Evolutionary conservation across 2,888 invertebrate genomes (phyloP).

Genomic region (Mactromeris polynyma): DNA sequence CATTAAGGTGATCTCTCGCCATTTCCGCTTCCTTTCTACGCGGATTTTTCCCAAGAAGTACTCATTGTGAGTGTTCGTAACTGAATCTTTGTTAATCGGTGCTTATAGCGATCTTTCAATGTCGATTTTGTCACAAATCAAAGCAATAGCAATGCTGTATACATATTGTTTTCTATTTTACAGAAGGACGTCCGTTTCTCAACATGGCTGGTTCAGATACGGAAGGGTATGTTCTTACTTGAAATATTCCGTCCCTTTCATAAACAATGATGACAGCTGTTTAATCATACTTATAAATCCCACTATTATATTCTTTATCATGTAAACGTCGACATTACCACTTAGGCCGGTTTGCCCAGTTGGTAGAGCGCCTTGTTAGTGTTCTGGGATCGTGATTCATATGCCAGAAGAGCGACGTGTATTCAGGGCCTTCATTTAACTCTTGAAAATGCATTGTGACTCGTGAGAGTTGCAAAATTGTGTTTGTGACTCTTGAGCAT

Average conservation of each 20-base stretch:
- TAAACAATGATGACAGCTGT: neutral
- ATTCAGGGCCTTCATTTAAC: no score
- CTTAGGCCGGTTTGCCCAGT: no score
- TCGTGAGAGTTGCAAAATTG: no score
- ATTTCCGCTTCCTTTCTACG: constrained; percentile 68
- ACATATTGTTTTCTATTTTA: constrained; percentile 58
- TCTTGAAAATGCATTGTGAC: no score
- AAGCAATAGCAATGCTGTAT: neutral
- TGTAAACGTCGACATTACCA: no score
- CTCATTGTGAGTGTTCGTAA: constrained; percentile 68
- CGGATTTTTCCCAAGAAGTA: constrained; percentile 56
- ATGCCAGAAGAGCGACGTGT: no score
- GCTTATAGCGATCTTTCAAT: neutral
- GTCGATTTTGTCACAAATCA: neutral
- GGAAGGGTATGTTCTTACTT: constrained; percentile 84
- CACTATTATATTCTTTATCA: no score
- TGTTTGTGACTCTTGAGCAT: no score
- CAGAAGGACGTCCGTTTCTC: constrained; percentile 82
- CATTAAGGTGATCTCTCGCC: neutral
- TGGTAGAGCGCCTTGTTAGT: no score
- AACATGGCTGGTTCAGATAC: constrained; percentile 85
- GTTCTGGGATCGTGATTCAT: no score
- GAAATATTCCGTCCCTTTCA: no score
- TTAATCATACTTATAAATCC: no score
- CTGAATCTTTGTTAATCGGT: constrained; percentile 23